phyloP scores from a whole-genome alignment of 35 echinoderm and acorn worm genomes.

The Apostichopus japonicus region DNA sequence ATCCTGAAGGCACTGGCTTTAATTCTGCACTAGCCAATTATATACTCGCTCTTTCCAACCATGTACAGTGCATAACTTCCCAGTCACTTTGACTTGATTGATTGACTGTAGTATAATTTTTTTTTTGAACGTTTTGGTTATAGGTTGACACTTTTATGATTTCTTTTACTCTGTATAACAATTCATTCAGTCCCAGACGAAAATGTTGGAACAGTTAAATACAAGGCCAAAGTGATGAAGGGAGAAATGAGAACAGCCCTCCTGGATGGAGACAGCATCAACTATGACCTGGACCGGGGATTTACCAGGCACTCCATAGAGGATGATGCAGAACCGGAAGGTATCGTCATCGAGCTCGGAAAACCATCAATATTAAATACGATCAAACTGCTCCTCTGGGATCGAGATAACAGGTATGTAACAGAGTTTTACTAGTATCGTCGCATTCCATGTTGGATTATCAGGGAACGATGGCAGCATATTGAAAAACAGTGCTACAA shows the following conservation, averaged over 20 bases:
- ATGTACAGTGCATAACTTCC: too few species aligned
- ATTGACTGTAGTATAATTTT: too few species aligned
- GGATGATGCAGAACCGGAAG: constrained; percentile 73
- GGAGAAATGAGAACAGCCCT: constrained; percentile 87
- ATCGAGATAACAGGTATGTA: constrained; percentile 87
- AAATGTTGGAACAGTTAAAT: constrained; percentile 79
- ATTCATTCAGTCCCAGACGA: constrained; percentile 77
- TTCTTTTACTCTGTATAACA: not conserved
- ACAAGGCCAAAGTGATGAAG: constrained; percentile 78
- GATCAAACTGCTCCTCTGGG: constrained; percentile 88
- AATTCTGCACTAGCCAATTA: too few species aligned
- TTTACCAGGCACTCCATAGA: constrained; percentile 98
- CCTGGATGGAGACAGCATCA: constrained; percentile 89
- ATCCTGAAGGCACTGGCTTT: too few species aligned
- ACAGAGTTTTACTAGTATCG: not conserved
- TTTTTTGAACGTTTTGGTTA: too few species aligned
- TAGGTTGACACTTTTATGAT: not conserved
- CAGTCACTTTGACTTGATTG: too few species aligned
- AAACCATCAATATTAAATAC: constrained; percentile 97
- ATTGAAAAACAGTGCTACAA: too few species aligned
- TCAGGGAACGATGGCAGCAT: too few species aligned
- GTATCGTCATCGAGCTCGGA: constrained; percentile 94
- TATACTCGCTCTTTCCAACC: too few species aligned
- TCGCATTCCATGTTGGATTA: too few species aligned
- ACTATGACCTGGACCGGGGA: constrained; percentile 97